Evolutionary conservation across 2,888 invertebrate genomes (phyloP).

Genomic region (Conops quadrifasciatus): DNA sequence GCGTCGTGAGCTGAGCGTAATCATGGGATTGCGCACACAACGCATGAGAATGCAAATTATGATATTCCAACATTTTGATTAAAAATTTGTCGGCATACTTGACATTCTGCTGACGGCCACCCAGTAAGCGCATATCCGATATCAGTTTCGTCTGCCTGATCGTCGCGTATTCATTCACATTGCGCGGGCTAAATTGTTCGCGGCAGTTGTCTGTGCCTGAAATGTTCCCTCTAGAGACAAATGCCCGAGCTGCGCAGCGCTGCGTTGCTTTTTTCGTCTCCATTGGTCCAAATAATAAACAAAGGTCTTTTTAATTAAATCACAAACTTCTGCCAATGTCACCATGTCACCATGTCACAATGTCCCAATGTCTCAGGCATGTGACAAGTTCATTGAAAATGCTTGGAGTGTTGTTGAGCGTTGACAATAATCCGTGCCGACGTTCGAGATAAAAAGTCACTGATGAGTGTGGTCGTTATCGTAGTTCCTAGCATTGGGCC

Average conservation of each 20-base stretch:
- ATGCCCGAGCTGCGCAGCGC: not conserved
- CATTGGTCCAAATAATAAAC: constrained; percentile 27
- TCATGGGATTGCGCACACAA: constrained; percentile 6
- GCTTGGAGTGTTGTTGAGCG: constrained; percentile 20
- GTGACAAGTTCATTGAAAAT: constrained; percentile 32
- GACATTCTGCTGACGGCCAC: constrained; percentile 59
- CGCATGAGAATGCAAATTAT: constrained; percentile 50
- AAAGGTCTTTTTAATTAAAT: constrained; percentile 33
- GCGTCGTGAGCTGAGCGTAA: constrained; percentile 21
- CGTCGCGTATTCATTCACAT: constrained; percentile 16
- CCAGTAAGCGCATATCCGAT: constrained; percentile 56
- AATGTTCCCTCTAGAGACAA: constrained; percentile 12
- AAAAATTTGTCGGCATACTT: constrained; percentile 61
- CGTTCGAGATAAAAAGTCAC: constrained; percentile 3
- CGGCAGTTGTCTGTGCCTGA: not conserved
- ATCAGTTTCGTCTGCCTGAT: constrained; percentile 39
- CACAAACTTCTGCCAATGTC: not conserved
- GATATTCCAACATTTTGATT: constrained; percentile 61
- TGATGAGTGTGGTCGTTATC: constrained; percentile 10
- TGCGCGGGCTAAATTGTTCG: constrained; percentile 14
- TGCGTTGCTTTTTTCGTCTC: constrained; percentile 2
- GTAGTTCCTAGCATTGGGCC: not conserved
- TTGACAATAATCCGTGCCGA: constrained; percentile 27
- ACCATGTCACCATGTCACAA: too few species aligned
- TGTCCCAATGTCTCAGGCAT: too few species aligned